Evolutionary conservation across 1,140 invertebrate genomes (phyloP).

Genomic region (Drosophila mayri): DNA sequence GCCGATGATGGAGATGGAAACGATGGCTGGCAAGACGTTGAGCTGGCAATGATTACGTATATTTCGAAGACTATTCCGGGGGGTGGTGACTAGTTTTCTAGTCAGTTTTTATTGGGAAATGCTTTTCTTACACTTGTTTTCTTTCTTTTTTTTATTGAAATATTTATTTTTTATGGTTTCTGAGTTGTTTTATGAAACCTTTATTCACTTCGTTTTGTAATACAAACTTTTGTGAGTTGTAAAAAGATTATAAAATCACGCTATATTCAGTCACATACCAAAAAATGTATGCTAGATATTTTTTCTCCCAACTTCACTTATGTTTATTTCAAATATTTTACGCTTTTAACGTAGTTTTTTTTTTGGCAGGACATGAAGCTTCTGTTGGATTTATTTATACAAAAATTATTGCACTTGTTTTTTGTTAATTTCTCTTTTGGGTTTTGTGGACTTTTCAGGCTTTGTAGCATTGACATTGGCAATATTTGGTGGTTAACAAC

Average conservation of each 20-base stretch:
- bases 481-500: slow-evolving; percentile 37
- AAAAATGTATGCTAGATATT: slow-evolving; percentile 3
- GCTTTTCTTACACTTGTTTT: neutral
- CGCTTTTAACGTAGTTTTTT: neutral
- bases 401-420: slow-evolving; percentile 30
- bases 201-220: slow-evolving; percentile 8
- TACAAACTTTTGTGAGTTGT: slow-evolving; percentile 15
- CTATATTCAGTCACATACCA: neutral
- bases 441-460: neutral
- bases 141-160: neutral
- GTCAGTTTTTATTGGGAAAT: neutral
- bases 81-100: slow-evolving; percentile 8
- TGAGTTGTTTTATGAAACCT: slow-evolving; percentile 3
- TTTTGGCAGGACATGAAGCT: slow-evolving; percentile 32
- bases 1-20: slow-evolving; percentile 22
- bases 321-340: neutral
- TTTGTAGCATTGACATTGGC: slow-evolving; percentile 45
- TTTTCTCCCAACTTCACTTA: neutral
- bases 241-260: slow-evolving; percentile 34
- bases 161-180: neutral
- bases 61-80: slow-evolving; percentile 10
- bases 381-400: slow-evolving; percentile 3
- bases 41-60: slow-evolving; percentile 43
- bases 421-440: slow-evolving; percentile 2
- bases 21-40: slow-evolving; percentile 27